Conservation (phyloP, 2,113 vertebrate genomes). For the Brachyhypopomus occidentalis region DNA sequence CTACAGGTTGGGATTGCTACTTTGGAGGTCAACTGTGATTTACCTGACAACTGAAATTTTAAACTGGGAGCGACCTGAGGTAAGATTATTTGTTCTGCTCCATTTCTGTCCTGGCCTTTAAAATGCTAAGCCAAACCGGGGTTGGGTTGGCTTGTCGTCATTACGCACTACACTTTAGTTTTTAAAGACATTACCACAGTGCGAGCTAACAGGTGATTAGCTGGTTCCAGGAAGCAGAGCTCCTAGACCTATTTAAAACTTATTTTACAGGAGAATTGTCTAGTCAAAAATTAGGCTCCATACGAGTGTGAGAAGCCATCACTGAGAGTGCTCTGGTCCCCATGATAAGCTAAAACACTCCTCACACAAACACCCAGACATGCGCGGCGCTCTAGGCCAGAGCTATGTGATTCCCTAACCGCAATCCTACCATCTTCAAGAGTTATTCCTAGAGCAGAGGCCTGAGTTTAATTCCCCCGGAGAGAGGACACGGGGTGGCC, state of each 20-base stretch:
- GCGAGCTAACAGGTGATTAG: not conserved
- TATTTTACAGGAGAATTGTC: too few species aligned
- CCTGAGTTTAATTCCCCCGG: constrained; percentile 62
- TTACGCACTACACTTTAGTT: not conserved
- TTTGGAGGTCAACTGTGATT: not conserved
- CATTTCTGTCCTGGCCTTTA: not conserved
- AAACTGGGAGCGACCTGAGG: not conserved
- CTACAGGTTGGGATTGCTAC: constrained; percentile 5
- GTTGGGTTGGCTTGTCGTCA: not conserved
- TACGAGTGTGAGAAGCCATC: not conserved
- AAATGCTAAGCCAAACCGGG: not conserved
- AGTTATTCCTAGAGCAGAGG: constrained; percentile 65
- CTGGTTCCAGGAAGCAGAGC: not conserved
- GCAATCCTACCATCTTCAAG: constrained; percentile 58
- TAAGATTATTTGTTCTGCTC: constrained; percentile 3
- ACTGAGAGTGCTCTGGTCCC: not conserved
- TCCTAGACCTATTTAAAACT: too few species aligned
- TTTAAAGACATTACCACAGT: not conserved
- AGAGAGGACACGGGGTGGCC: constrained; percentile 52
- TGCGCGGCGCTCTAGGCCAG: not conserved
- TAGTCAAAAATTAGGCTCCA: not conserved
- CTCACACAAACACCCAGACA: constrained; percentile 1
- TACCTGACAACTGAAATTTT: not conserved
- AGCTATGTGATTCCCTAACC: constrained; percentile 54
- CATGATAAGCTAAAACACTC: not conserved